Evolutionary conservation across 2,888 invertebrate species (phyloP).

Genomic region (Erannis defoliaria): DNA sequence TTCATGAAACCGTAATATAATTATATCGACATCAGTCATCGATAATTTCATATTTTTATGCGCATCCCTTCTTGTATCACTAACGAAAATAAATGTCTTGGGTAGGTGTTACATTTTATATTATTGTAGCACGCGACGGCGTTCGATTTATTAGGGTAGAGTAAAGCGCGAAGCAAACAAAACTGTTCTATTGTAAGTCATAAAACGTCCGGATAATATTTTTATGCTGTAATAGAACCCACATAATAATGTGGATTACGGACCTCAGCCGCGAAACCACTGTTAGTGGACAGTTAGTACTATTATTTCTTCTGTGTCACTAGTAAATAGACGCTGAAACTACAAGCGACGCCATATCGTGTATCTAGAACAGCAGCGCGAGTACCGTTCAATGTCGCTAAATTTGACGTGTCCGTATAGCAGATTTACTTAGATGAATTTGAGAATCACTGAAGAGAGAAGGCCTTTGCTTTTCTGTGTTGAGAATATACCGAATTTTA

Average conservation of each 20-base stretch:
- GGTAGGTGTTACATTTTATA: slow-evolving; percentile 78
- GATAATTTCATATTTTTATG: slow-evolving; percentile 13
- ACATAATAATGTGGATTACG: slow-evolving; percentile 39
- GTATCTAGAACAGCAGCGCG: too few relatives aligned
- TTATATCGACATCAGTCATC: slow-evolving; percentile 12
- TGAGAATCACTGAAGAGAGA: too few relatives aligned
- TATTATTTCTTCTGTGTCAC: too few relatives aligned
- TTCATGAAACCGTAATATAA: too few relatives aligned
- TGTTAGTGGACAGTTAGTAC: too few relatives aligned
- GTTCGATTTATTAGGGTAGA: slow-evolving; percentile 45
- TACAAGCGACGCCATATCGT: neutral
- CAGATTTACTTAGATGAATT: too few relatives aligned
- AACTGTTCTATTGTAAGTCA: slow-evolving; percentile 44
- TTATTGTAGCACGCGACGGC: slow-evolving; percentile 73
- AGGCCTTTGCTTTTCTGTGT: too few relatives aligned
- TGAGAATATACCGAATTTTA: too few relatives aligned
- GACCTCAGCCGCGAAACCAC: slow-evolving; percentile 24
- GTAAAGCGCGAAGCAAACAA: slow-evolving; percentile 41
- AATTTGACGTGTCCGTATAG: too few relatives aligned
- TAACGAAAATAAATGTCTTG: slow-evolving; percentile 79
- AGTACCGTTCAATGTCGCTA: too few relatives aligned
- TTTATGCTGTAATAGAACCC: slow-evolving; percentile 46
- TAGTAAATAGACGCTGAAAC: slow-evolving; percentile 11
- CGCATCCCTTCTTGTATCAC: slow-evolving; percentile 56
- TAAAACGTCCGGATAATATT: slow-evolving; percentile 45